Percentiles rank a stretch among this genome's conserved stretches.
These are phyloP conservation scores for Rissa tridactyla DNA, from an alignment of 2,113 vertebrate species.

Conservation along the genomic window DNA sequence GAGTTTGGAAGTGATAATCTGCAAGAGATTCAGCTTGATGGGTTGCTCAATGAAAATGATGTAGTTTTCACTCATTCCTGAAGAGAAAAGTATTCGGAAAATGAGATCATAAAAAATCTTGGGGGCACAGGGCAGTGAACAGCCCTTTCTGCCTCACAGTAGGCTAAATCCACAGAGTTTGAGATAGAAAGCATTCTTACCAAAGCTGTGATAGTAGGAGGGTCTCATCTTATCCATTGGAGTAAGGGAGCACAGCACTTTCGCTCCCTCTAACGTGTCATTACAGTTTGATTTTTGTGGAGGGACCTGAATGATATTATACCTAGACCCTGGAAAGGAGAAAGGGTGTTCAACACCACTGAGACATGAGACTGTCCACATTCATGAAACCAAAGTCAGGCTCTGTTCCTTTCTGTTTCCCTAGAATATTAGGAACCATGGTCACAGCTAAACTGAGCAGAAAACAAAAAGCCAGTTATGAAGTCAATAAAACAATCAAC, in stretches of 20 bases:
- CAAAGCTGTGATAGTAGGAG: conserved; percentile 95
- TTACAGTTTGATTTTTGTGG: conserved; percentile 62
- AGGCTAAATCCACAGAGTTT: neutral
- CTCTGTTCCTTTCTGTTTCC: neutral
- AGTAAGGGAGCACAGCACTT: conserved; percentile 84
- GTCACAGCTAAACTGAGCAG: neutral
- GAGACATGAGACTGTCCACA: neutral
- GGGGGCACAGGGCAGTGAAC: neutral
- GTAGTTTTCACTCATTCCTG: conserved; percentile 94
- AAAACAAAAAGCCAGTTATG: neutral
- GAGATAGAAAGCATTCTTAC: conserved; percentile 60
- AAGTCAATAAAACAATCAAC: neutral
- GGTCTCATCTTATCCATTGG: conserved; percentile 79
- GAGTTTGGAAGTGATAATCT: conserved; percentile 82
- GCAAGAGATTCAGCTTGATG: conserved; percentile 85
- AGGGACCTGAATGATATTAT: conserved; percentile 88
- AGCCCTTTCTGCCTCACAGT: neutral
- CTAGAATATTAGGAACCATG: neutral
- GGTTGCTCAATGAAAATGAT: conserved; percentile 93
- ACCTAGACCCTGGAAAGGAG: conserved; percentile 77
- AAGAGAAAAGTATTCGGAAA: neutral
- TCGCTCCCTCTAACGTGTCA: conserved; percentile 81
- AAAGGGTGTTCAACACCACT: neutral
- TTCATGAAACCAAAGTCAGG: neutral
- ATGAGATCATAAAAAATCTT: neutral